phyloP scores from a whole-genome alignment of 2,888 invertebrate species.

The Scelioninae gen. 1 region DNA sequence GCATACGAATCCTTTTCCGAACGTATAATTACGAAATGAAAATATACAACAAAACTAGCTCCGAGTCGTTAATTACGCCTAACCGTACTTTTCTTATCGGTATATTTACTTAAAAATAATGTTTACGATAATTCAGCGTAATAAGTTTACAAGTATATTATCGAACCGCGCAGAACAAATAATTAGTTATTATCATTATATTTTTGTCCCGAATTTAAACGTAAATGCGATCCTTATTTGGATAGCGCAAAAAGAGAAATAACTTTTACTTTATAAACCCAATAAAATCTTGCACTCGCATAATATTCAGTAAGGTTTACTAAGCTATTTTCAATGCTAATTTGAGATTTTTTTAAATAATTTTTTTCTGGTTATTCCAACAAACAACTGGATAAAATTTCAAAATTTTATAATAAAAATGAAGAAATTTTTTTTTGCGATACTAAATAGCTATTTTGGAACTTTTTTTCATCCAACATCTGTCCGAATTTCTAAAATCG shows the following conservation, averaged over 20 bases:
- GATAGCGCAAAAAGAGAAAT: slow-evolving; percentile 38
- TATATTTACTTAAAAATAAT: slow-evolving; percentile 53
- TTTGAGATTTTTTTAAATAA: not conserved
- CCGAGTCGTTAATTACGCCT: slow-evolving; percentile 25
- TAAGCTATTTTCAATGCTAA: not conserved
- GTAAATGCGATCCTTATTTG: slow-evolving; percentile 31
- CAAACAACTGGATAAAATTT: too few species aligned
- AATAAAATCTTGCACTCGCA: slow-evolving; percentile 30
- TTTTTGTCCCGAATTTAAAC: slow-evolving; percentile 33
- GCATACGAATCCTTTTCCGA: slow-evolving; percentile 2
- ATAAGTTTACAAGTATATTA: slow-evolving; percentile 64
- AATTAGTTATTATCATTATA: slow-evolving; percentile 44
- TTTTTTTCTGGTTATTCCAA: too few species aligned
- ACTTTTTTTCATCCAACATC: not conserved
- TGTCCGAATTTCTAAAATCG: slow-evolving; percentile 39
- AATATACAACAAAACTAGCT: slow-evolving; percentile 34
- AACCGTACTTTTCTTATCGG: slow-evolving; percentile 41
- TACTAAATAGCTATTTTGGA: too few species aligned
- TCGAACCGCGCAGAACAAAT: slow-evolving; percentile 49
- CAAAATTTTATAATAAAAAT: not conserved
- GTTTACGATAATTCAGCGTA: slow-evolving; percentile 58
- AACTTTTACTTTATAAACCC: slow-evolving; percentile 35
- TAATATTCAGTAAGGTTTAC: slow-evolving; percentile 11
- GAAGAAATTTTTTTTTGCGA: not conserved
- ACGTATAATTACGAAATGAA: slow-evolving; percentile 47